A percentile compares a stretch with the other conserved stretches of the same genome.
These are phyloP conservation scores for Phrynocephalus vlangalii DNA, from an alignment of 2,797 vertebrate species.

Conservation along the genomic window DNA sequence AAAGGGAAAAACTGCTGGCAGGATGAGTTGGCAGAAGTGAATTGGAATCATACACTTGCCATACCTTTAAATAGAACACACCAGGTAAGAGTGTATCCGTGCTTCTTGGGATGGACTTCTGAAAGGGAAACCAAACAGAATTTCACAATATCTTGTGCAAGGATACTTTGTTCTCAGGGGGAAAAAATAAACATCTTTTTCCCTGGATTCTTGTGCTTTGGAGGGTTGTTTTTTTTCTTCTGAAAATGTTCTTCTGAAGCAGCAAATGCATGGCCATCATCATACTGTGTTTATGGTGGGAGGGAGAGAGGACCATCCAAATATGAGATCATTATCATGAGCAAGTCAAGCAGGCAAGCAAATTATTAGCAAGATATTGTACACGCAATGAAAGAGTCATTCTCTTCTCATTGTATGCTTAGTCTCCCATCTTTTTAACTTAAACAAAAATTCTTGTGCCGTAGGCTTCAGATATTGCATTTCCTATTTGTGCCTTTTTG, in stretches of 20 bases:
- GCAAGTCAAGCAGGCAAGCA: not conserved
- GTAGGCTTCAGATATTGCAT: not conserved
- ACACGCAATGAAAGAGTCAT: not conserved
- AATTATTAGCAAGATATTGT: not conserved
- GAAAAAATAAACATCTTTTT: not conserved
- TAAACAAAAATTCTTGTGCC: not conserved
- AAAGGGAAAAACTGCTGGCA: not conserved
- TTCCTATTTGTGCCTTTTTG: not conserved
- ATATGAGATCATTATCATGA: conserved; percentile 18
- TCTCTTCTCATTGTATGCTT: not conserved
- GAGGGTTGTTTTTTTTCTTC: not conserved
- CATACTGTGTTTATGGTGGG: not conserved
- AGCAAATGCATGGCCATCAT: not conserved
- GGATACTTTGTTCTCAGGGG: not conserved
- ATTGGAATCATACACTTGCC: not conserved
- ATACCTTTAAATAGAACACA: not conserved
- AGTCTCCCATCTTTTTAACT: not conserved
- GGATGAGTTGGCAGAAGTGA: too few species aligned
- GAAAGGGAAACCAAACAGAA: not conserved
- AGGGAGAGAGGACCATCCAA: not conserved
- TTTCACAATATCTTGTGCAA: not conserved
- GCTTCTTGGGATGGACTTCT: not conserved
- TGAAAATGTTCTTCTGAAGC: not conserved
- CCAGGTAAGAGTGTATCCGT: not conserved
- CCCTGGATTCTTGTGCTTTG: not conserved